These are phyloP conservation scores for Trichonephila clavipes DNA, from an alignment of 1,140 invertebrate genomes.

Conservation along the genomic window DNA sequence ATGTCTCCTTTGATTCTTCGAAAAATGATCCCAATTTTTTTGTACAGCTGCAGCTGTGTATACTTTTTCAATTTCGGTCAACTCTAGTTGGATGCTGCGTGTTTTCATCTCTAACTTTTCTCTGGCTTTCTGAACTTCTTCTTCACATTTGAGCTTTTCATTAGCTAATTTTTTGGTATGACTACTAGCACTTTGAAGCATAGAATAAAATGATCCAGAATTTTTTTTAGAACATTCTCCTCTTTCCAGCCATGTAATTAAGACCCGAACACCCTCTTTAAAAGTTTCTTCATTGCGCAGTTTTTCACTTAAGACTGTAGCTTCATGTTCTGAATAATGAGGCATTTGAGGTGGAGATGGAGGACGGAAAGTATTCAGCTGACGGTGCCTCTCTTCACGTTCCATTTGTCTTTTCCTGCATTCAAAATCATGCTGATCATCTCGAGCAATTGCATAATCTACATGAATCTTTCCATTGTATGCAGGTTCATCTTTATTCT, in stretches of 20 bases:
- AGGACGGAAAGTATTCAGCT: no score
- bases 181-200: conserved; percentile 96
- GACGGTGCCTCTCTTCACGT: conserved; percentile 89
- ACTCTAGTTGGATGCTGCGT: conserved; percentile 90
- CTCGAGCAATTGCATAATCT: conserved; percentile 95
- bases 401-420: conserved; percentile 89
- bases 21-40: conserved; percentile 99
- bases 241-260: conserved; percentile 93
- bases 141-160: conserved; percentile 92
- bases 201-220: conserved; percentile 93
- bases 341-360: conserved; percentile 89
- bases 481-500: conserved; percentile 88
- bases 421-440: conserved; percentile 96
- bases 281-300: conserved; percentile 86
- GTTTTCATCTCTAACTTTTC: conserved; percentile 90
- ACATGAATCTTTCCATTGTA: conserved; percentile 96
- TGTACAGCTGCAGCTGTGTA: conserved; percentile 96
- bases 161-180: conserved; percentile 91
- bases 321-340: conserved; percentile 92
- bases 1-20: conserved; percentile 98
- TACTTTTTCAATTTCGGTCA: conserved; percentile 98
- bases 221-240: conserved; percentile 95
- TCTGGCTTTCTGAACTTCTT: conserved; percentile 90
- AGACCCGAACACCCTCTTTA: conserved; percentile 85
- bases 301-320: conserved; percentile 88